These are phyloP conservation scores for Triplophysa bombifrons DNA, from an alignment of 2,797 vertebrate species.

Conservation along the genomic window DNA sequence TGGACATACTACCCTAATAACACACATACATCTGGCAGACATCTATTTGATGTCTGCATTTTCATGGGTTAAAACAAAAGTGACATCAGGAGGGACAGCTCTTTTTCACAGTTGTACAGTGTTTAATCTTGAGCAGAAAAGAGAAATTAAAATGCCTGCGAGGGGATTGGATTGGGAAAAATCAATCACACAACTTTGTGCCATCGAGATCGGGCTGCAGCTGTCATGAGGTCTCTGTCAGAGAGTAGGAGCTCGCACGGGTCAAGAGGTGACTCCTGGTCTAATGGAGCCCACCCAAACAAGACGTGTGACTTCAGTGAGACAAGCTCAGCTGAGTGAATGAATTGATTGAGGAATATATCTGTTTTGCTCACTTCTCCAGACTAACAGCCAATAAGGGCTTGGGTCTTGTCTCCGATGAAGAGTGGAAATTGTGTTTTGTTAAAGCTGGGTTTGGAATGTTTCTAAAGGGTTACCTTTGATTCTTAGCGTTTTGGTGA, in stretches of 20 bases:
- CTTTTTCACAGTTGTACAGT: constrained; percentile 18
- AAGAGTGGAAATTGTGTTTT: too few species aligned
- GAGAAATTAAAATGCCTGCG: constrained; percentile 47
- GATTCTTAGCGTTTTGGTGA: background rate
- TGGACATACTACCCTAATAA: too few species aligned
- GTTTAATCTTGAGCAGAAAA: constrained; percentile 47
- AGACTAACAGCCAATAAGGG: background rate
- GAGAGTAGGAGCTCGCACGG: constrained; percentile 6
- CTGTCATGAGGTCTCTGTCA: constrained; percentile 49
- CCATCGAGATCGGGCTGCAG: constrained; percentile 22
- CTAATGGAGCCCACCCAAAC: constrained; percentile 42
- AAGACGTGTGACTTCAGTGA: constrained; percentile 2
- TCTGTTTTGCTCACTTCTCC: background rate
- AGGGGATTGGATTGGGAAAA: constrained; percentile 14
- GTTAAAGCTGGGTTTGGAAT: background rate
- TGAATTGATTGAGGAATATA: constrained; percentile 23
- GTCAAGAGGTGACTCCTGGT: constrained; percentile 50
- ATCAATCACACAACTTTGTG: constrained; percentile 44
- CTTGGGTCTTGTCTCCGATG: background rate
- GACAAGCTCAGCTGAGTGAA: constrained; percentile 30
- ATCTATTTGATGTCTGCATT: too few species aligned
- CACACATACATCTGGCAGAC: too few species aligned
- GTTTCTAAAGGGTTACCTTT: background rate
- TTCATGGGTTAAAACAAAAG: background rate
- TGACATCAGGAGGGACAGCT: constrained; percentile 28